These are phyloP conservation scores for Genyomyrus donnyi DNA, from an alignment of 2,113 vertebrate species.

Conservation along the genomic window DNA sequence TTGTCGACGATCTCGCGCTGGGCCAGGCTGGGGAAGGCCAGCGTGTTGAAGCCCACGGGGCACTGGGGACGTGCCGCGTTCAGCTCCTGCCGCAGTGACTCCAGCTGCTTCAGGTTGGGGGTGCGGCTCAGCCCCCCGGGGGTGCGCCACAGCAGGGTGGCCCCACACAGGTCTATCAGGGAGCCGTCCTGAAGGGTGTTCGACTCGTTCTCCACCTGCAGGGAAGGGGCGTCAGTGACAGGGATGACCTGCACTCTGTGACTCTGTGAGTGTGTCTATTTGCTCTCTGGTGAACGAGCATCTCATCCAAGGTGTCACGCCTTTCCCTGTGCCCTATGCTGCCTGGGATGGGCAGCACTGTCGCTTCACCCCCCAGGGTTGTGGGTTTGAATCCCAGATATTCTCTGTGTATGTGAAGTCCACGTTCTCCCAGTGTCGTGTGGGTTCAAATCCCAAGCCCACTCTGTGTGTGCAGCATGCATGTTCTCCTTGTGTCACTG, in stretches of 20 bases:
- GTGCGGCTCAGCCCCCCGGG: constrained; percentile 84
- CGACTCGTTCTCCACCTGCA: constrained; percentile 87
- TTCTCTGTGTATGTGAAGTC: not conserved
- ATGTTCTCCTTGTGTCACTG: not conserved
- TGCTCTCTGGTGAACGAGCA: not conserved
- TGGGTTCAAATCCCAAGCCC: not conserved
- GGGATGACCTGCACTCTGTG: not conserved
- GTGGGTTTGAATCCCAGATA: not conserved
- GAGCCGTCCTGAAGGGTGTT: constrained; percentile 89
- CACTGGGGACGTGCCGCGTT: constrained; percentile 91
- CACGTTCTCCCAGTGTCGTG: not conserved
- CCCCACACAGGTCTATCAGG: constrained; percentile 92
- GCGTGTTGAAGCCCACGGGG: constrained; percentile 88
- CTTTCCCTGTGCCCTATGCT: not conserved
- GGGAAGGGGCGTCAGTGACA: not conserved
- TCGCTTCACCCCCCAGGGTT: not conserved
- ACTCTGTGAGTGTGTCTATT: not conserved
- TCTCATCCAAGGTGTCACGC: not conserved
- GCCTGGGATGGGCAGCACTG: not conserved
- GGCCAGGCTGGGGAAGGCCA: constrained; percentile 92
- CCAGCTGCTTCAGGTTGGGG: constrained; percentile 89
- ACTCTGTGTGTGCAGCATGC: not conserved
- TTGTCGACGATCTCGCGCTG: constrained; percentile 95
- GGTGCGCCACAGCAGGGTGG: constrained; percentile 90
- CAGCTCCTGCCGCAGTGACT: constrained; percentile 91